Base-by-base conservation (phyloP, 2,113 vertebrate species). In the Trochalopteron elliotii region DNA sequence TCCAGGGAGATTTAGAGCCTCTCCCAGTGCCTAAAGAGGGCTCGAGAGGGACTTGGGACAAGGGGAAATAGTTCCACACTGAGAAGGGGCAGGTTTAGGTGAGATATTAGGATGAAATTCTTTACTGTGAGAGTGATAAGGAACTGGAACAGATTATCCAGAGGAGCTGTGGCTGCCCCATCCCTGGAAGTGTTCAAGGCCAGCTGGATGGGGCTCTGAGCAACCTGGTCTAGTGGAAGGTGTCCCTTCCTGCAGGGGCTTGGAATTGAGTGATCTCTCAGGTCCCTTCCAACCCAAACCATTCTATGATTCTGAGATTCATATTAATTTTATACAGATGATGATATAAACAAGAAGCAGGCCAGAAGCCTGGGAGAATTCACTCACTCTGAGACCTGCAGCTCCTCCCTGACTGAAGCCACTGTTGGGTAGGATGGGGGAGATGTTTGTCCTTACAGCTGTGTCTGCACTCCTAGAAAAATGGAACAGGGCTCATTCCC, bases 171-270 rank as follows among this genome's bases (percentile, higher is more conserved):
- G 45, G 39, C 28, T 82, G n/a, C 39, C 28, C 23, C 45, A 53
- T n/a, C 10, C n/a, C 24, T 60, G 53, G n/a, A 68, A 45, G 24
- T 60, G 39, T n/a, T 5, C 44, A 30, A 45, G 7, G 7, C 10
- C 45, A 75, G 28, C 3, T 53, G 45, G 28, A 45, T 3, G 2
- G 19, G 37, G 9, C 60, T 53, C 5, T 5, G 33, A 45, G 19
- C 6, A 75, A 3, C 7, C 39, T 68, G 61, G 20, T 0, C 0
- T 10, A 19, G 31, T 19, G 35, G 25, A 11, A 57, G 24, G 9
- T 64, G 40, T 49, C 50, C 35, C 17, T 71, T 49, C 35, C 20
- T 71, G 40, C 15, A 63, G 40, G 6, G 16, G 2, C 1, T 5
- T 49, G 40, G 16, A 40, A 63, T 1, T 4, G 9, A 16, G 6